Conservation (phyloP, 2,888 invertebrate species). For the Trachelus troglodyta region DNA sequence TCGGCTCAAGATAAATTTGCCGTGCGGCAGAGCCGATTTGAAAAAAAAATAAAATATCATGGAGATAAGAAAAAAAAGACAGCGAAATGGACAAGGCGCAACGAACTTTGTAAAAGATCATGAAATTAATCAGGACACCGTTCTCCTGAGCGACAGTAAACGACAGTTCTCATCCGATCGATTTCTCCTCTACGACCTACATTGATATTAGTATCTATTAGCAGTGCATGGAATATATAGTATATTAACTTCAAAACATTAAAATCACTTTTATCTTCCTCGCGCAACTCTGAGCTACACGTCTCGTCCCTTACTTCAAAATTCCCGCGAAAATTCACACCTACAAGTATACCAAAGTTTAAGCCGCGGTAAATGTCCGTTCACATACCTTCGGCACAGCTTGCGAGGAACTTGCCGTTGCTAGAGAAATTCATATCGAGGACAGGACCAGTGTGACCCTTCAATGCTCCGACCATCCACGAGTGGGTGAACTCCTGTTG, state of each 20-base stretch:
- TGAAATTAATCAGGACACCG: not conserved
- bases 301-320: not conserved
- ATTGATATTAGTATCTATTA: constrained; percentile 40
- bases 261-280: not conserved
- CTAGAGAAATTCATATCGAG: constrained; percentile 84
- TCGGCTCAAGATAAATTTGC: not conserved
- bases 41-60: not conserved
- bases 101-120: not conserved
- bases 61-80: not conserved
- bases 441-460: constrained; percentile 83
- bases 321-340: not conserved
- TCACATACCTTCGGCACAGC: constrained; percentile 84
- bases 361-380: not conserved
- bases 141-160: not conserved
- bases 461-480: constrained; percentile 85
- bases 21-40: not conserved
- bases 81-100: not conserved
- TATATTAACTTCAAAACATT: not conserved
- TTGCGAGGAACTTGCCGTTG: constrained; percentile 87
- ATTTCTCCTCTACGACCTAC: constrained; percentile 42
- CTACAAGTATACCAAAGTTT: not conserved
- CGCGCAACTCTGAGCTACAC: not conserved
- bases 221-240: constrained; percentile 3
- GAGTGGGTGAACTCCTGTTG: constrained; percentile 60
- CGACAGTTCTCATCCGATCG: constrained; percentile 23